Conservation (phyloP, 2,113 vertebrate genomes). For the Platichthys flesus region DNA sequence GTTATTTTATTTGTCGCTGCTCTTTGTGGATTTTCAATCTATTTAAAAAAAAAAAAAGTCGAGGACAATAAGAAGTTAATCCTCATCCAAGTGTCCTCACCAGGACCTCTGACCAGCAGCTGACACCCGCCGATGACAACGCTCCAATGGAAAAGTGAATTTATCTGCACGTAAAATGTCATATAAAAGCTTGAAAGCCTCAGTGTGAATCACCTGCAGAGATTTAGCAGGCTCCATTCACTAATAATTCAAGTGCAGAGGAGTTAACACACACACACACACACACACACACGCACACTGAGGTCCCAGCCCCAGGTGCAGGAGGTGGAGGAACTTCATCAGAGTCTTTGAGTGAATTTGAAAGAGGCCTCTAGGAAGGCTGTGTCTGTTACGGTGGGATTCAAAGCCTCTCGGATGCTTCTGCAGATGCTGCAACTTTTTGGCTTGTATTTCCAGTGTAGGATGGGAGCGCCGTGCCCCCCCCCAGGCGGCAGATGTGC, state of each 20-base stretch:
- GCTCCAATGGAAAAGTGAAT: conserved; percentile 4
- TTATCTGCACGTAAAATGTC: conserved; percentile 38
- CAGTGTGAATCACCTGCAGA: conserved; percentile 30
- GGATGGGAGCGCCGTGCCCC: neutral
- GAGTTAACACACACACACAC: neutral
- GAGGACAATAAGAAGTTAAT: neutral
- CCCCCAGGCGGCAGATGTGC: neutral
- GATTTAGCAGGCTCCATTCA: conserved; percentile 34
- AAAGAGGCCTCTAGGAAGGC: conserved; percentile 18
- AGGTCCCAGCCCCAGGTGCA: conserved; percentile 31
- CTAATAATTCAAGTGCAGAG: conserved; percentile 40
- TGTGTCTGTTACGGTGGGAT: neutral
- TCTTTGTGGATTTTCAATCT: neutral
- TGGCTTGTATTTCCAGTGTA: neutral
- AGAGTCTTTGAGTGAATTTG: conserved; percentile 19
- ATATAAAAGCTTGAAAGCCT: conserved; percentile 27
- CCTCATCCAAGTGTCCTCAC: conserved; percentile 22
- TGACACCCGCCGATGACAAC: conserved; percentile 10
- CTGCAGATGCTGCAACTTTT: conserved; percentile 23
- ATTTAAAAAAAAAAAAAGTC: no score
- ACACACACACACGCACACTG: neutral
- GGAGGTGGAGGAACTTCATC: conserved; percentile 32
- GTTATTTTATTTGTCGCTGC: neutral
- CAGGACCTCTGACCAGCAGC: conserved; percentile 25
- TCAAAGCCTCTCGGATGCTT: neutral